These are phyloP conservation scores for Lota lota DNA, from an alignment of 2,113 vertebrate species.

Conservation along the genomic window DNA sequence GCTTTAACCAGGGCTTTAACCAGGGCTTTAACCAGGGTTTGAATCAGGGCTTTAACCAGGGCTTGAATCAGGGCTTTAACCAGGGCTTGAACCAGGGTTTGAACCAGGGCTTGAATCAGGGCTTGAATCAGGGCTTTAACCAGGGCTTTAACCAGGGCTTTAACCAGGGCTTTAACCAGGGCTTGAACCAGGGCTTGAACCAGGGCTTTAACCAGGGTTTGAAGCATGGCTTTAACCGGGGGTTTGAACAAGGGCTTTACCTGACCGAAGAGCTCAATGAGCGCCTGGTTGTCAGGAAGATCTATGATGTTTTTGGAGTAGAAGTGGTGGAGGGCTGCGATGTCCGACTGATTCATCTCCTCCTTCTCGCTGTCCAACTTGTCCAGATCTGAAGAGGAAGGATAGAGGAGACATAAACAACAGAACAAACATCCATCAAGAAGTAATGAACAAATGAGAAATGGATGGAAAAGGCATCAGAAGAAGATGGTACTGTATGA, in stretches of 20 bases:
- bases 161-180: no score
- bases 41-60: conserved; percentile 44
- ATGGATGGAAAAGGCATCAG: background rate
- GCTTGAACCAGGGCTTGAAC: no score
- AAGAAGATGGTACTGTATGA: no score
- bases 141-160: no score
- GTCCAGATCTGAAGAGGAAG: conserved; percentile 82
- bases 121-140: no score
- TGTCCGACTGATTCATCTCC: conserved; percentile 90
- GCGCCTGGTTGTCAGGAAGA: conserved; percentile 77
- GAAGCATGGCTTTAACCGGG: no score
- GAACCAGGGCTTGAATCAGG: no score
- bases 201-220: no score
- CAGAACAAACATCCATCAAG: background rate
- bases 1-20: no score
- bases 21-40: background rate
- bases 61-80: no score
- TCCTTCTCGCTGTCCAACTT: conserved; percentile 94
- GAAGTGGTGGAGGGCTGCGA: conserved; percentile 89
- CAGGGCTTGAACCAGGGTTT: no score
- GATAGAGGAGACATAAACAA: background rate
- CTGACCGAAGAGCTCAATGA: conserved; percentile 90
- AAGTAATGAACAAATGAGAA: background rate
- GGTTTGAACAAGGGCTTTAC: conserved; percentile 58
- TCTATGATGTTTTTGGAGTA: conserved; percentile 90